Conservation (phyloP, 2,888 invertebrate species). For the Nebria brevicollis region DNA sequence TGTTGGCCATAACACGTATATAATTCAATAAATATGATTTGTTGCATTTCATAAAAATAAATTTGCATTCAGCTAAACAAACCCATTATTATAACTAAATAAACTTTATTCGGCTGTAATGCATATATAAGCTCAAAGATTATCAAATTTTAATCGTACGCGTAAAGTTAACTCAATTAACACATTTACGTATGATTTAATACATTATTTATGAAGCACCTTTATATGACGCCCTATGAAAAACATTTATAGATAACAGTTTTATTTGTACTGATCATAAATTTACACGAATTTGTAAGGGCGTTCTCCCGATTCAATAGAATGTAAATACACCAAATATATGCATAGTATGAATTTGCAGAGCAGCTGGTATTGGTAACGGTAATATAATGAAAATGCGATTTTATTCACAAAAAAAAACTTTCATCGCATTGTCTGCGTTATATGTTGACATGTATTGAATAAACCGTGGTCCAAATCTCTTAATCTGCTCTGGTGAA, state of each 20-base stretch:
- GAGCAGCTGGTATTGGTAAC: not conserved
- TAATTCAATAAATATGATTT: no score
- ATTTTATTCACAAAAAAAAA: not conserved
- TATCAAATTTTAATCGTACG: no score
- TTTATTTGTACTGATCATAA: not conserved
- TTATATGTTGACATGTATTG: not conserved
- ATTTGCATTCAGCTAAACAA: no score
- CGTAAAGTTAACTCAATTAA: no score
- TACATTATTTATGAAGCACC: no score
- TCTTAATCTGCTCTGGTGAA: not conserved
- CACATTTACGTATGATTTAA: no score
- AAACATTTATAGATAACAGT: not conserved
- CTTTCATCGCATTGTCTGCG: not conserved
- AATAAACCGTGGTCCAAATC: not conserved
- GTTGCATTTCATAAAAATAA: no score
- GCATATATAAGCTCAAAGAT: no score
- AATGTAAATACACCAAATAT: not conserved
- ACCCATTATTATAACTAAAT: no score
- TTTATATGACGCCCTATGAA: not conserved
- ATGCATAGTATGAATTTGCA: not conserved
- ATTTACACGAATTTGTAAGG: not conserved
- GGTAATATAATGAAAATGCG: not conserved
- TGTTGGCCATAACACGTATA: no score
- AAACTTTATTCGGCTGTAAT: no score
- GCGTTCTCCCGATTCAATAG: not conserved